Evolutionary conservation across 2,113 vertebrate species (phyloP), one percentile per base, ranked within the genome.

Genomic region (Pituophis catenifer): DNA sequence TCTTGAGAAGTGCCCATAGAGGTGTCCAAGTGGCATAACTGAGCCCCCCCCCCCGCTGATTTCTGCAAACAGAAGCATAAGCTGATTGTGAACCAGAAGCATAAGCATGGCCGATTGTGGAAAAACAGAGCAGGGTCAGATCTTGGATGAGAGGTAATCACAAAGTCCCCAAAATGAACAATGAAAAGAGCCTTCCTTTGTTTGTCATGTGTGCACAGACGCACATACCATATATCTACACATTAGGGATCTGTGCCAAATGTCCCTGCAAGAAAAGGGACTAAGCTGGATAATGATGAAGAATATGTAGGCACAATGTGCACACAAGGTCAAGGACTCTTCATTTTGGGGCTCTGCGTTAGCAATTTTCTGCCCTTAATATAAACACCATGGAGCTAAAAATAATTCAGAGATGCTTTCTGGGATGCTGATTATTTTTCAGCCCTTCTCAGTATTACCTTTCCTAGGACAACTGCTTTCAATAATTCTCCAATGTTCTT

Each of bases 341-440:
- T 89, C 53, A 62, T 54, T 91, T 70, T 86, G 21, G 88, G 75
- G 33, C 88, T 89, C 33, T n/a, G 55, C 50, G 54, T 86, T 92
- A 90, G 70, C 70, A 65, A 57, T 92, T 55, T 89, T 57, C 38
- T 93, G 87, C 57, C 10, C 88, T 89, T 90, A 86, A 94, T 86
- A 94, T 86, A 70, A 92, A 87, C 48, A 55, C 48, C 5, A 7
- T 8, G 21, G 8, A 55, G 88, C 93, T 94, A 92, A 92, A 94
- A 86, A 92, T 89, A 94, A 92, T 86, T 48, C n/a, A 90, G 70
- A 92, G 50, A 86, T 62, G 62, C 62, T 91, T 57, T 90, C 89
- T 89, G 62, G 38, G 59, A 65, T 89, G 50, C 91, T 94, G 91
- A 90, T 92, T 86, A 26, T 90, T 92, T 94, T 92, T 92, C 91